Percentiles rank a stretch among this genome's conserved stretches.
These are phyloP conservation scores for Otolemur crassicaudatus DNA, from an alignment of 2,797 vertebrate genomes.

Conservation along the genomic window DNA sequence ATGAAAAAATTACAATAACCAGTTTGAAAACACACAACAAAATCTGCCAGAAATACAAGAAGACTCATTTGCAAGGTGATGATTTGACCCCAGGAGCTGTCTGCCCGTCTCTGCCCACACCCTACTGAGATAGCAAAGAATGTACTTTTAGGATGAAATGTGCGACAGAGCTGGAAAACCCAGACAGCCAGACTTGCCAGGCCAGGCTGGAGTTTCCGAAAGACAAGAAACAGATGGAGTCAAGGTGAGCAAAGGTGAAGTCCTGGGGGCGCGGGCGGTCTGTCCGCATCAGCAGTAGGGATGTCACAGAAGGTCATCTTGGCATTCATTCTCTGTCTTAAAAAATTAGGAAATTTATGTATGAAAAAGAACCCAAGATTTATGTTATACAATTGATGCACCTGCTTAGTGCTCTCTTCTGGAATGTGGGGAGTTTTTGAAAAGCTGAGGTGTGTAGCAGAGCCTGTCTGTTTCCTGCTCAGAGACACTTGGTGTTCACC, in stretches of 20 bases:
- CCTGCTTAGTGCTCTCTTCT: background rate
- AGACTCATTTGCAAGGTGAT: constrained; percentile 35
- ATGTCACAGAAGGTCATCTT: background rate
- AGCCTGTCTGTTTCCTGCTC: background rate
- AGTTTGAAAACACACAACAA: constrained; percentile 53
- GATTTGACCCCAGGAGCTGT: constrained; percentile 32
- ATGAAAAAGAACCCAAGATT: background rate
- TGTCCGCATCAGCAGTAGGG: background rate
- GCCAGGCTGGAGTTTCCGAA: constrained; percentile 17
- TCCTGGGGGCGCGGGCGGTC: background rate
- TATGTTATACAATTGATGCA: background rate
- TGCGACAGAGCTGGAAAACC: constrained; percentile 1
- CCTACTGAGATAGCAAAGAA: constrained; percentile 27
- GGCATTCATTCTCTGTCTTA: background rate
- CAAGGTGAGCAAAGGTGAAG: constrained; percentile 20
- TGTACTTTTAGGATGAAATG: constrained; percentile 48
- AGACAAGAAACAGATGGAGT: constrained; percentile 40
- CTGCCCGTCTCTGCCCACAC: background rate
- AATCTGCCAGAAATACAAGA: background rate
- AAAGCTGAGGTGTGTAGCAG: background rate
- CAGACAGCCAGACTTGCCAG: background rate
- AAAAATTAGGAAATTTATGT: background rate
- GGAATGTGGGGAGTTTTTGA: background rate
- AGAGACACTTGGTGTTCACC: fast-evolving
- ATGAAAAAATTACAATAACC: constrained; percentile 52